These are phyloP conservation scores for Barbus barbus DNA, from an alignment of 2,113 vertebrate species.

Conservation along the genomic window DNA sequence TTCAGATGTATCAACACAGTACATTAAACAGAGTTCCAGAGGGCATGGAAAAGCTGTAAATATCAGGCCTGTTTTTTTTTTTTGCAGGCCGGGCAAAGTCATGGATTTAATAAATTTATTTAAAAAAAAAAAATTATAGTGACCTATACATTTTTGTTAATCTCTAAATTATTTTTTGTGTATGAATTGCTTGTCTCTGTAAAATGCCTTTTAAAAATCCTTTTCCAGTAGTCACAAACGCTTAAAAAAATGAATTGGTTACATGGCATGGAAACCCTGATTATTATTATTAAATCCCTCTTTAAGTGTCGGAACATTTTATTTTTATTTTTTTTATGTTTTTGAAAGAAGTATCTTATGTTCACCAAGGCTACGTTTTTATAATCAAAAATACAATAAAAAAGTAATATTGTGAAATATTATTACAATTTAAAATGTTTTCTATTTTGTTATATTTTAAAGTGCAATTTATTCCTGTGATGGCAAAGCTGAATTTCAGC, in stretches of 20 bases:
- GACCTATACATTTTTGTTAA: not conserved
- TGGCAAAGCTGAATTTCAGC: too few relatives aligned
- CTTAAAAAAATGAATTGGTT: not conserved
- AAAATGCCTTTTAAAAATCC: not conserved
- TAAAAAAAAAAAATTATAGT: too few relatives aligned
- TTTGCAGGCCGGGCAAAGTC: too few relatives aligned
- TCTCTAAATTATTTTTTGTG: not conserved
- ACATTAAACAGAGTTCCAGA: not conserved
- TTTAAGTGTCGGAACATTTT: too few relatives aligned
- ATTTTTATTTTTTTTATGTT: too few relatives aligned
- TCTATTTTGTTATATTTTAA: too few relatives aligned
- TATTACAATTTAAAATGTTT: not conserved
- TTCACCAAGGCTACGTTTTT: not conserved
- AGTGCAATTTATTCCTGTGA: too few relatives aligned
- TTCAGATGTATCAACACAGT: conserved; percentile 4
- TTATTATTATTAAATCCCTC: too few relatives aligned
- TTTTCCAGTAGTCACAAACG: not conserved
- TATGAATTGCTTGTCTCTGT: not conserved
- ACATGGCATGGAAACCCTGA: too few relatives aligned
- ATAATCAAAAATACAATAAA: not conserved
- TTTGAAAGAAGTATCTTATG: not conserved
- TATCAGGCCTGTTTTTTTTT: too few relatives aligned
- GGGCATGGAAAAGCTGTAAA: not conserved
- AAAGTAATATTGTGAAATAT: not conserved
- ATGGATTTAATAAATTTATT: not conserved